phyloP scores from a whole-genome alignment of 1,140 invertebrate genomes.

The Delia radicum region DNA sequence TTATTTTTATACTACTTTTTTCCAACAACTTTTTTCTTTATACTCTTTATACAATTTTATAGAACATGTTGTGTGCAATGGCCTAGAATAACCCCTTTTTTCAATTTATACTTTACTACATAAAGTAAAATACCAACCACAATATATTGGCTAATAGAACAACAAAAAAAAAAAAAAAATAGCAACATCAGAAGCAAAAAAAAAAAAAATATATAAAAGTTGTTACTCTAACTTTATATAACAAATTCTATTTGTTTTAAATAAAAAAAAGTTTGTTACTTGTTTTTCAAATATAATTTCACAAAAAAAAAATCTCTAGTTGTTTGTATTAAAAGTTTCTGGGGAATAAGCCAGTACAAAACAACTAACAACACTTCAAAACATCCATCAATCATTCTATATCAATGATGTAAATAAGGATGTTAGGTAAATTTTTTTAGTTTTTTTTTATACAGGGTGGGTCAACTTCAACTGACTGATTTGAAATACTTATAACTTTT shows the following conservation, averaged over 20 bases:
- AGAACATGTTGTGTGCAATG: background rate
- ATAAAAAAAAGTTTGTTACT: background rate
- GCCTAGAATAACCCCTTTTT: slow-evolving; percentile 9
- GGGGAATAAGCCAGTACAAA: background rate
- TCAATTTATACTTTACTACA: background rate
- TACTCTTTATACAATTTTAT: background rate
- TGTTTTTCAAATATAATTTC: too few relatives aligned
- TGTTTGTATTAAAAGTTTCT: background rate
- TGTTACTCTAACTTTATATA: background rate
- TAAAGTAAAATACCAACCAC: background rate
- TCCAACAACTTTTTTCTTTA: background rate
- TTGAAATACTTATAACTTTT: too few relatives aligned
- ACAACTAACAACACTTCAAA: background rate
- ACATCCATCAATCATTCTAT: background rate
- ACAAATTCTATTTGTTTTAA: background rate
- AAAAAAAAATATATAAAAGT: background rate
- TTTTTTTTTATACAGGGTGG: background rate
- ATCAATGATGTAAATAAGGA: background rate
- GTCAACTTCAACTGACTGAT: background rate
- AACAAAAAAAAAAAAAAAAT: background rate
- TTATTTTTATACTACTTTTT: background rate
- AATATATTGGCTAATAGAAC: background rate
- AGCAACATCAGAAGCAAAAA: background rate
- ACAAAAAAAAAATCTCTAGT: background rate
- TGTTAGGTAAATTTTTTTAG: too few relatives aligned